phyloP scores from a whole-genome alignment of 1,140 invertebrate genomes.

The Zelostemma sp. region DNA sequence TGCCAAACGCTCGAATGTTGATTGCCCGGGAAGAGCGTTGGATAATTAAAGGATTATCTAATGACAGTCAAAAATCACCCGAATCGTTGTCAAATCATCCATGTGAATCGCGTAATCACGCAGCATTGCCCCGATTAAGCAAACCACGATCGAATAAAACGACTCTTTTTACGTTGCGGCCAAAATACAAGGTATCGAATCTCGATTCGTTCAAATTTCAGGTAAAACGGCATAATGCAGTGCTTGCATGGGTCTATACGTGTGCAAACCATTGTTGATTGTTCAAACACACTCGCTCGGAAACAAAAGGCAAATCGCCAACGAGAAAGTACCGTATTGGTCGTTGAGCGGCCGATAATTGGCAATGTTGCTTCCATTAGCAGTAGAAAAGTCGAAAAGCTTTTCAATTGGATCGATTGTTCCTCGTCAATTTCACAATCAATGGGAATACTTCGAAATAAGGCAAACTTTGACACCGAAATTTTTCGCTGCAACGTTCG shows the following conservation, averaged over 20 bases:
- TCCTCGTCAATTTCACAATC: no score
- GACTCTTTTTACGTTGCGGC: no score
- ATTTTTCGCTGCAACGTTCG: no score
- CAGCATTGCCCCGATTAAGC: no score
- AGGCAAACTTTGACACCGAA: no score
- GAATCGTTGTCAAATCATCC: background rate
- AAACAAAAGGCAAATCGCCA: constrained; percentile 30
- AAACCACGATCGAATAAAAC: constrained; percentile 2
- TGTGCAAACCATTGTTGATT: constrained; percentile 33
- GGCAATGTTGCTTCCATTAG: constrained; percentile 40
- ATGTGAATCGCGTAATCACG: constrained; percentile 8
- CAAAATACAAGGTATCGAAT: constrained; percentile 34
- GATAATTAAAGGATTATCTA: background rate
- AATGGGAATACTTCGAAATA: no score
- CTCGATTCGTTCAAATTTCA: constrained; percentile 24
- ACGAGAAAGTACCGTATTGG: constrained; percentile 37
- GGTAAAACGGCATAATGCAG: constrained; percentile 33
- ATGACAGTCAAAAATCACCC: background rate
- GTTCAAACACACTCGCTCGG: constrained; percentile 32
- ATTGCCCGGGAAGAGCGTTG: background rate
- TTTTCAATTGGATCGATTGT: no score
- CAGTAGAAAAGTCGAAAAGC: background rate
- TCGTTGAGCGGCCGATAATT: constrained; percentile 31
- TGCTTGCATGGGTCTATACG: constrained; percentile 24
- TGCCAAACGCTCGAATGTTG: background rate